Evolutionary conservation across 2,888 invertebrate genomes (phyloP).

Genomic region (Mythimna pallens): DNA sequence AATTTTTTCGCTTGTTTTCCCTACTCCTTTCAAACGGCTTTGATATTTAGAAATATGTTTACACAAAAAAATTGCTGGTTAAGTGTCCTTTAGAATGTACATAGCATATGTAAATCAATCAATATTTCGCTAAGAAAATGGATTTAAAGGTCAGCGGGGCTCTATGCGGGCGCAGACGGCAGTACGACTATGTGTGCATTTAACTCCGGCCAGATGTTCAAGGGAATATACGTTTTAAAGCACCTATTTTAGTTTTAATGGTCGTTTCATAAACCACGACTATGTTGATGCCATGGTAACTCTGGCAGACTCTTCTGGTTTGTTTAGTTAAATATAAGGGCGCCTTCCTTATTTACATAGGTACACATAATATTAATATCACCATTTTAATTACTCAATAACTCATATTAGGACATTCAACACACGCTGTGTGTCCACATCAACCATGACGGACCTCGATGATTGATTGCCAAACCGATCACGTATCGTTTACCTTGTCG

Average conservation of each 20-base stretch:
- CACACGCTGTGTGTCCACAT: slow-evolving; percentile 35
- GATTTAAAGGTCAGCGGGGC: too few species aligned
- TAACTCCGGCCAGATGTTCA: too few species aligned
- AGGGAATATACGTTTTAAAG: neutral
- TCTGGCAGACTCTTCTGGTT: neutral
- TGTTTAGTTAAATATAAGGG: neutral
- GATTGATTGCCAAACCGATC: slow-evolving; percentile 49
- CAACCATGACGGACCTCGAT: slow-evolving; percentile 14
- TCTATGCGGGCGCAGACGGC: too few species aligned
- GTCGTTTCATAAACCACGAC: neutral
- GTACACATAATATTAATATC: slow-evolving; percentile 3
- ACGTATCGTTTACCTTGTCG: slow-evolving; percentile 62
- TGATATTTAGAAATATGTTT: too few species aligned
- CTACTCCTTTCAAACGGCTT: too few species aligned
- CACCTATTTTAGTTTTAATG: neutral
- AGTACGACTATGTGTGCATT: too few species aligned
- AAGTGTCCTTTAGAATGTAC: too few species aligned
- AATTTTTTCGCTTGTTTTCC: too few species aligned
- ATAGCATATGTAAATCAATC: too few species aligned
- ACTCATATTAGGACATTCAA: slow-evolving; percentile 39
- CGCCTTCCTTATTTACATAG: slow-evolving; percentile 24
- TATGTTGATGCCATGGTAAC: neutral
- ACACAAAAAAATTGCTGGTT: too few species aligned
- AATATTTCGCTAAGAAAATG: too few species aligned
- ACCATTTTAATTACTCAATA: slow-evolving; percentile 24